Evolutionary conservation across 2,888 invertebrate species (phyloP).

Genomic region (Beris chalybata): DNA sequence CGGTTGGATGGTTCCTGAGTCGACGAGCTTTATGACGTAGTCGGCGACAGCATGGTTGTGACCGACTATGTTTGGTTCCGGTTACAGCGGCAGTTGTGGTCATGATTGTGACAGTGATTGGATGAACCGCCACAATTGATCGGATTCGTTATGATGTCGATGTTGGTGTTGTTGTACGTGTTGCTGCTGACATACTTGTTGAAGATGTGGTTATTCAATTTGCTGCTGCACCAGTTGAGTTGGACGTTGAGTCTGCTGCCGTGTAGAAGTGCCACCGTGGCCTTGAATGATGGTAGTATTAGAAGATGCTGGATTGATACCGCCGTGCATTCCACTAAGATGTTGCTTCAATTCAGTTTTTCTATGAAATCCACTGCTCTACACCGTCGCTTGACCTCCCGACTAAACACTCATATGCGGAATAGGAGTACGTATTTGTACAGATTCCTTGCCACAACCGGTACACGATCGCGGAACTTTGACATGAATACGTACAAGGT

Average conservation of each 20-base stretch:
- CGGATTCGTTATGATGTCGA: too few species aligned
- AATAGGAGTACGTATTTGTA: conserved; percentile 78
- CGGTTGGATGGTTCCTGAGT: too few species aligned
- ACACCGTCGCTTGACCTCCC: conserved; percentile 72
- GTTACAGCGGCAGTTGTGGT: too few species aligned
- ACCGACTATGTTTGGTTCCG: too few species aligned
- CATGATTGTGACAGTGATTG: too few species aligned
- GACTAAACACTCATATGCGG: conserved; percentile 83
- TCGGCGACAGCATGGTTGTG: too few species aligned
- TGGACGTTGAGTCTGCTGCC: conserved; percentile 43
- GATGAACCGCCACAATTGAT: too few species aligned
- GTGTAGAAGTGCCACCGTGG: conserved; percentile 43
- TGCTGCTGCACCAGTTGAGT: conserved; percentile 44
- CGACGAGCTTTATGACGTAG: too few species aligned
- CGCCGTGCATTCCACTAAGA: conserved; percentile 61
- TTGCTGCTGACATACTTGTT: conserved; percentile 52
- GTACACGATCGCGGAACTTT: conserved; percentile 79
- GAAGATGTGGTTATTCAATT: conserved; percentile 52
- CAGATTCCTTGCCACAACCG: conserved; percentile 81
- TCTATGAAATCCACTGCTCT: conserved; percentile 75
- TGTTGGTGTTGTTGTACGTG: conserved; percentile 50
- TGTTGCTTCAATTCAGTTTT: conserved; percentile 72
- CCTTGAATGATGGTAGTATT: conserved; percentile 52
- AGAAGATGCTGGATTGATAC: conserved; percentile 55
- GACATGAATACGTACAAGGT: conserved; percentile 80